Conservation (phyloP, 2,113 vertebrate species). For the Macrotis lagotis region DNA sequence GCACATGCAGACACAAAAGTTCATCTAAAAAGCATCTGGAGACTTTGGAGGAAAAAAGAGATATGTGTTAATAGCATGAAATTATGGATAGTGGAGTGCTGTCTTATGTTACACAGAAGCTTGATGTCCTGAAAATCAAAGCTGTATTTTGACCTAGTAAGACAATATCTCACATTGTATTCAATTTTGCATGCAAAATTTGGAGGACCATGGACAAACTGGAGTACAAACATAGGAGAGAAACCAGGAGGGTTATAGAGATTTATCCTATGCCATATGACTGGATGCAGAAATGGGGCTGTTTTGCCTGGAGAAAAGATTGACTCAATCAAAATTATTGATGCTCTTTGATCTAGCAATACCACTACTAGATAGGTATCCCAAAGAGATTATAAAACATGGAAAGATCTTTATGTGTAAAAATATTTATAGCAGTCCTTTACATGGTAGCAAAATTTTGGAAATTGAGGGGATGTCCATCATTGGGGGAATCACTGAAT, state of each 20-base stretch:
- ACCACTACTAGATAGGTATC: too few species aligned
- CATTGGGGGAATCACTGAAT: too few species aligned
- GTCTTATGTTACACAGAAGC: neutral
- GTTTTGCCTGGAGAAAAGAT: neutral
- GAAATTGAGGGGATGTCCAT: too few species aligned
- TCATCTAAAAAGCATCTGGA: neutral
- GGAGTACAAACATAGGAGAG: neutral
- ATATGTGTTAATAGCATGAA: neutral
- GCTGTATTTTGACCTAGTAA: too few species aligned
- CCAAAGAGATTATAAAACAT: too few species aligned
- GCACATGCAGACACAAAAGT: neutral
- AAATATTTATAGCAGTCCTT: too few species aligned
- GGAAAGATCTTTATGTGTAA: too few species aligned
- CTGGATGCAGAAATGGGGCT: neutral
- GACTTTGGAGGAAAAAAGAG: neutral
- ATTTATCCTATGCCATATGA: neutral
- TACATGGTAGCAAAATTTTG: too few species aligned
- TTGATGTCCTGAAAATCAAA: neutral
- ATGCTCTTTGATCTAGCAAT: too few species aligned
- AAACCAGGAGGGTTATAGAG: neutral
- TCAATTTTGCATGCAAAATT: neutral
- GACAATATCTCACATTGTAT: neutral
- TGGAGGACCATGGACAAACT: neutral
- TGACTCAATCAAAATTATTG: too few species aligned
- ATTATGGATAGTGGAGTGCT: neutral